These are phyloP conservation scores for Calameuta filiformis DNA, from an alignment of 2,888 invertebrate genomes.

Conservation along the genomic window DNA sequence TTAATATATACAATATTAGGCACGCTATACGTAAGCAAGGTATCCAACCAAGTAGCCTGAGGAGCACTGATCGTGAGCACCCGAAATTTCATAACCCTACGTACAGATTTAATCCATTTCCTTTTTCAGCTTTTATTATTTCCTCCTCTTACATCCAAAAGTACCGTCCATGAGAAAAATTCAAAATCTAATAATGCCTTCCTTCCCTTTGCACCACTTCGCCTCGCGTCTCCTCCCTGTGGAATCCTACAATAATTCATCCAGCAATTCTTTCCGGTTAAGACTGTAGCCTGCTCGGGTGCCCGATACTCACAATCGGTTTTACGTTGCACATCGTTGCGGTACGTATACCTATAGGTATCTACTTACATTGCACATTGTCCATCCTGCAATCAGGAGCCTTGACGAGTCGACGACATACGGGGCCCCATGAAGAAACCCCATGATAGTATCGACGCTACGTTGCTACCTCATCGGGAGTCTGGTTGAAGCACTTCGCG, in stretches of 20 bases:
- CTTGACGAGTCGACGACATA: conserved; percentile 44
- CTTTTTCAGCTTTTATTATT: background rate
- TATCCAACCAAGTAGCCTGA: background rate
- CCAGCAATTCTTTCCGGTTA: background rate
- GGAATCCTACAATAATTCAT: background rate
- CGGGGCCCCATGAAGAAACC: conserved; percentile 37
- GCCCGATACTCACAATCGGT: background rate
- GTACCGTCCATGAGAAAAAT: background rate
- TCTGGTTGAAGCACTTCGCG: conserved; percentile 20
- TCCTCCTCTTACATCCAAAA: background rate
- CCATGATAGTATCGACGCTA: conserved; percentile 44
- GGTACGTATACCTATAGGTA: background rate
- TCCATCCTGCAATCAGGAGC: conserved; percentile 37
- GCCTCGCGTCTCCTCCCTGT: too few relatives aligned
- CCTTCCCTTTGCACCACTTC: background rate
- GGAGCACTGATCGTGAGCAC: background rate
- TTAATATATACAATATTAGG: background rate
- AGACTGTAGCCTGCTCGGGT: background rate
- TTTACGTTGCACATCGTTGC: background rate
- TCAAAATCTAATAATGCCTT: background rate
- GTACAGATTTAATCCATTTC: background rate
- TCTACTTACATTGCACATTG: conserved; percentile 35
- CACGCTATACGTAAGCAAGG: background rate
- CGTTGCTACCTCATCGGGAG: conserved; percentile 43
- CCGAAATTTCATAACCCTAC: background rate